phyloP scores from a whole-genome alignment of 1,140 invertebrate species.

The Gryllus bimaculatus region DNA sequence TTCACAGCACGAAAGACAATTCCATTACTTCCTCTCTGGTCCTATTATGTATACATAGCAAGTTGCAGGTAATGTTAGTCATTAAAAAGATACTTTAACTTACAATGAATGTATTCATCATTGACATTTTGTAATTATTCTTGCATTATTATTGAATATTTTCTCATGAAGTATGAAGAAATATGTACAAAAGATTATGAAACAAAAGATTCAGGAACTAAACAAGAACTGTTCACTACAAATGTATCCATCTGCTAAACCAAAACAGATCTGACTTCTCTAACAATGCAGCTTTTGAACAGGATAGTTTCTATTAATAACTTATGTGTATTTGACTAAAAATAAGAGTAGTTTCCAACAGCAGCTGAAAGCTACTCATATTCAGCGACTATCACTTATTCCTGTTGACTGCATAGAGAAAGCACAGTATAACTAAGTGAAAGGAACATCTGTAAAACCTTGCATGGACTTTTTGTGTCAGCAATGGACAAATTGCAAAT shows the following conservation, averaged over 20 bases:
- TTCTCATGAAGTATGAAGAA: not conserved
- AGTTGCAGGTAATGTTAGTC: constrained; percentile 4
- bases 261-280: not conserved
- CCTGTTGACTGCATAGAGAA: not conserved
- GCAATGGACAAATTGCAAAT: not conserved
- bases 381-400: not conserved
- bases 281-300: not conserved
- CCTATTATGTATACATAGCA: not conserved
- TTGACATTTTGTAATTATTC: not conserved
- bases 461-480: too few relatives aligned
- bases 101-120: constrained; percentile 1
- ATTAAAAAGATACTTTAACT: not conserved
- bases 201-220: constrained; percentile 5
- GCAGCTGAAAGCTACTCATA: not conserved
- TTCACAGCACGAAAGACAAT: constrained; percentile 1
- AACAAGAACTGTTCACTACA: not conserved
- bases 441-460: not conserved
- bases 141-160: not conserved
- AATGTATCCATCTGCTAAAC: not conserved
- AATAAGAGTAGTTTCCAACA: not conserved
- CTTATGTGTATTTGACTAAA: not conserved
- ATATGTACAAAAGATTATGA: not conserved
- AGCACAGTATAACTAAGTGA: not conserved
- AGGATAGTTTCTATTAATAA: not conserved
- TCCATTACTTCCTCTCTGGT: constrained; percentile 1